Conservation (phyloP, 1,140 invertebrate genomes). For the Camponotus floridanus region DNA sequence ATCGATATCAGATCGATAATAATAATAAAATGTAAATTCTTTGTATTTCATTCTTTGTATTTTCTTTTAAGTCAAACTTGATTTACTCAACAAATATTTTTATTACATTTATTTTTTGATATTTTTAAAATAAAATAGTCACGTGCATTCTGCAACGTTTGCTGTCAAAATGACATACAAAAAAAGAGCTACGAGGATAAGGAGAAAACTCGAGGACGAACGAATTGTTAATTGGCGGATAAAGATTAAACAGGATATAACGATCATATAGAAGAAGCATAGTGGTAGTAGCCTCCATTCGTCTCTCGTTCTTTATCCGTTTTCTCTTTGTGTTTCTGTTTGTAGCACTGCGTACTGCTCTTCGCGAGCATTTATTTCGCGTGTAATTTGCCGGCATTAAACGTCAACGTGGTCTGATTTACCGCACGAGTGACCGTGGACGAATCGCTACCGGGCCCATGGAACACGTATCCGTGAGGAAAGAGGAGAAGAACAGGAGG, state of each 20-base stretch:
- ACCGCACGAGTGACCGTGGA: slow-evolving; percentile 81
- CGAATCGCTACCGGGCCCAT: slow-evolving; percentile 83
- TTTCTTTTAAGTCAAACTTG: background rate
- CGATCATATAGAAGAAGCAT: slow-evolving; percentile 42
- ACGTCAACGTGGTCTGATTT: slow-evolving; percentile 84
- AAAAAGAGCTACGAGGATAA: slow-evolving; percentile 25
- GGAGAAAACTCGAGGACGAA: background rate
- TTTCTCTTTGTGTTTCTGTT: slow-evolving; percentile 64
- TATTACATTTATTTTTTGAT: slow-evolving; percentile 15
- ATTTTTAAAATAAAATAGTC: slow-evolving; percentile 6
- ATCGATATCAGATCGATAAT: background rate
- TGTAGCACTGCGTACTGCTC: slow-evolving; percentile 65
- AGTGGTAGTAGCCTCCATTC: slow-evolving; percentile 27
- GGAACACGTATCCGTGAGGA: slow-evolving; percentile 78
- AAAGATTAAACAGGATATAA: slow-evolving; percentile 53
- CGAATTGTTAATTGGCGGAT: slow-evolving; percentile 55
- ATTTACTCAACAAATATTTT: background rate
- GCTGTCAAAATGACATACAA: slow-evolving; percentile 1
- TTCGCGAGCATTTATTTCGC: slow-evolving; percentile 83
- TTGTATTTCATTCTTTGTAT: background rate
- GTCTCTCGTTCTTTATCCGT: slow-evolving; percentile 47
- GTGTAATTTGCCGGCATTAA: slow-evolving; percentile 85
- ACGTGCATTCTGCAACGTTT: background rate
- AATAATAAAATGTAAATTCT: background rate
- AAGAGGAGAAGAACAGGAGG: slow-evolving; percentile 27